Percentiles rank a stretch among this genome's conserved stretches.
These are phyloP conservation scores for Orchestia grillus DNA, from an alignment of 1,140 invertebrate species.

Conservation along the genomic window DNA sequence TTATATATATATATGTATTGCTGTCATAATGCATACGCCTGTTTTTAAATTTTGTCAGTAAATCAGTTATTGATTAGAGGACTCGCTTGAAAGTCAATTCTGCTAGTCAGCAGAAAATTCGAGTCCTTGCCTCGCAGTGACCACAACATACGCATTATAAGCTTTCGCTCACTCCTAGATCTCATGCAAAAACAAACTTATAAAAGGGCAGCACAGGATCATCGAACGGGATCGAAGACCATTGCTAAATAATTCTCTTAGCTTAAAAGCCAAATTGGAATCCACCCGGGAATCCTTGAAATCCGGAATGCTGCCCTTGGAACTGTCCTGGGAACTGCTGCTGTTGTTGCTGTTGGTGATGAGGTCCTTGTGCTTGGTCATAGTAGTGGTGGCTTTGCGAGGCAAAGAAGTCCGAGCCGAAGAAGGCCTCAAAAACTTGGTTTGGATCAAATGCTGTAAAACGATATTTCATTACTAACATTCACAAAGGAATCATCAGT, in stretches of 20 bases:
- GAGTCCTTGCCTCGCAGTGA: not conserved
- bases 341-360: constrained; percentile 25
- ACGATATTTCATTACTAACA: not conserved
- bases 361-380: constrained; percentile 16
- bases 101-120: not conserved
- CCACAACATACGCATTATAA: not conserved
- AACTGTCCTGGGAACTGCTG: constrained; percentile 14
- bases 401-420: constrained; percentile 25
- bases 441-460: constrained; percentile 29
- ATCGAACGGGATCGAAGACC: not conserved
- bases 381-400: constrained; percentile 47
- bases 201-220: not conserved
- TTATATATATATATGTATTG: not conserved
- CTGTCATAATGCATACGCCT: not conserved
- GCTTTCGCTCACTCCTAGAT: not conserved
- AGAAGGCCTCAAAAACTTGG: constrained; percentile 44
- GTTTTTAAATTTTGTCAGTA: not conserved
- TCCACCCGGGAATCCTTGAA: constrained; percentile 26
- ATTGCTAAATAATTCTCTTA: not conserved
- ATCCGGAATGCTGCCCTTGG: constrained; percentile 12
- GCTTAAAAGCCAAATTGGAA: constrained; percentile 25
- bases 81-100: not conserved
- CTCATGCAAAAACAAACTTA: not conserved
- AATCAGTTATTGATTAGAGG: not conserved
- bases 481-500: not conserved